These are phyloP conservation scores for Ciconia nigra DNA, from an alignment of 2,797 vertebrate species.

Conservation along the genomic window DNA sequence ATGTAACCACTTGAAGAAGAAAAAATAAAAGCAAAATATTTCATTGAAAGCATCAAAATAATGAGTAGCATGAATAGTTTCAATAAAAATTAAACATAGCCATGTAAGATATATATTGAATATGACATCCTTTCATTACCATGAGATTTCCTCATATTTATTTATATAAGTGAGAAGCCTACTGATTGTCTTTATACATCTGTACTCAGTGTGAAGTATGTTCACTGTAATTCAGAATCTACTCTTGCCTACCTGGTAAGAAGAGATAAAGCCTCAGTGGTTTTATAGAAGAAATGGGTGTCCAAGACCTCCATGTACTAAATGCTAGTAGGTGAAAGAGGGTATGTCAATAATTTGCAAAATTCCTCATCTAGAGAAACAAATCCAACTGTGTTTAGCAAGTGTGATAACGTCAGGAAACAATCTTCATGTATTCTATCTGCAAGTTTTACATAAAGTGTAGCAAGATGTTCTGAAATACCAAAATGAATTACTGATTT, in stretches of 20 bases:
- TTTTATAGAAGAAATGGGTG: neutral
- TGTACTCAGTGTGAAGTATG: neutral
- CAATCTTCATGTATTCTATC: neutral
- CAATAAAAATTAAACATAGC: neutral
- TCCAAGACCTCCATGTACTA: neutral
- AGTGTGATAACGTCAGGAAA: neutral
- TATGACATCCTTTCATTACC: neutral
- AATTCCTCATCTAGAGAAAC: neutral
- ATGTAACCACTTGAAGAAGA: neutral
- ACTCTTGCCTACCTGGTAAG: neutral
- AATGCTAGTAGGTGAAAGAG: neutral
- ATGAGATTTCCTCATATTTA: neutral
- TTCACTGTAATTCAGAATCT: neutral
- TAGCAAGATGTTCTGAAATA: neutral
- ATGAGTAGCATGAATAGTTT: neutral
- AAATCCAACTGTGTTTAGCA: neutral
- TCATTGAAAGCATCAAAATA: neutral
- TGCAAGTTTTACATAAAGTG: neutral
- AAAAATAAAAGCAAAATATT: neutral
- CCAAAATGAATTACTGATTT: neutral
- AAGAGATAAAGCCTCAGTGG: neutral
- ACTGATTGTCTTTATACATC: neutral
- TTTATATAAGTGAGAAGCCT: neutral
- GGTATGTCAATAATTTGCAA: neutral
- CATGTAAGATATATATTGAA: neutral